Evolutionary conservation across 2,797 vertebrate species (phyloP).

Genomic region (Clarias pachynema): DNA sequence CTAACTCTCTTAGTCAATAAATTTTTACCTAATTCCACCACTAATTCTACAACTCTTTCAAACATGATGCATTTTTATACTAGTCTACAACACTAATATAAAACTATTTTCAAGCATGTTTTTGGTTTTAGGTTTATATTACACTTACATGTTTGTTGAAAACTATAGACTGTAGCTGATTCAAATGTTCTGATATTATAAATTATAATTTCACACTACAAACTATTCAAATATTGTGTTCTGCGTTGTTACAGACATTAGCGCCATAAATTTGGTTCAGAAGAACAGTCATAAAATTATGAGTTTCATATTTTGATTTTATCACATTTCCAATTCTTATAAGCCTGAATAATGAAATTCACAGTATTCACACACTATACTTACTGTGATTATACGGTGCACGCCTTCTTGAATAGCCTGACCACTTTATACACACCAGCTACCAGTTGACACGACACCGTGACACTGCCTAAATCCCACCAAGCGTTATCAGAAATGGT

Average conservation of each 20-base stretch:
- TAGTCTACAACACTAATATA: neutral
- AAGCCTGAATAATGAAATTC: constrained; percentile 4
- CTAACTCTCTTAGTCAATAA: constrained; percentile 23
- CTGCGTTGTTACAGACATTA: neutral
- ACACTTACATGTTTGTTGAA: neutral
- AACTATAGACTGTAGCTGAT: too few species aligned
- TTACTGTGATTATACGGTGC: constrained; percentile 9
- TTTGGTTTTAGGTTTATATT: neutral
- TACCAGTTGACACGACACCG: constrained; percentile 42
- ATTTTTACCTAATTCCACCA: constrained; percentile 1
- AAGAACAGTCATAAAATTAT: neutral
- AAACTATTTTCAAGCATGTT: too few species aligned
- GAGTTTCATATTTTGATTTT: neutral
- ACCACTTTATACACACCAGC: constrained; percentile 38
- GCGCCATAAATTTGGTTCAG: neutral
- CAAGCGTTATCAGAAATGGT: constrained; percentile 52
- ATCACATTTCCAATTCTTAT: neutral
- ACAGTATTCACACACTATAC: constrained; percentile 2
- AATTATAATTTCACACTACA: neutral
- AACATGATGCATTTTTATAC: neutral
- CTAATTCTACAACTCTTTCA: neutral
- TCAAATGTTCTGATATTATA: too few species aligned
- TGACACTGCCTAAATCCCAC: constrained; percentile 47
- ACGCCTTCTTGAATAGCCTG: constrained; percentile 41
- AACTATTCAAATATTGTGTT: neutral